Evolutionary conservation across 2,888 invertebrate species (phyloP).

Genomic region (Notodonta ziczac): DNA sequence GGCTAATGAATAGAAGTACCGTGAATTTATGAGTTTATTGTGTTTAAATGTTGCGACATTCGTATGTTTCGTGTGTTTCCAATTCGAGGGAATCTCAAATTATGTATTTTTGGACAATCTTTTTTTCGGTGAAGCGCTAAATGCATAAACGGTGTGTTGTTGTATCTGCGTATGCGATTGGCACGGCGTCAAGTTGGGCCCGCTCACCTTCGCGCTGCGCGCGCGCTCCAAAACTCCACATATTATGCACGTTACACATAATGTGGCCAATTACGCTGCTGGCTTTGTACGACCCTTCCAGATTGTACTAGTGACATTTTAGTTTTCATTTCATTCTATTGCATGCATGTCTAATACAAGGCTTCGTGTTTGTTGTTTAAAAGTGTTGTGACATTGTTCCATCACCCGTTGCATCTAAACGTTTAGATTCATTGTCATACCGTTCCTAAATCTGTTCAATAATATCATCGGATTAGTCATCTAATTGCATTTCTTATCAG

Average conservation of each 20-base stretch:
- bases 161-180: constrained; percentile 63
- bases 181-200: constrained; percentile 68
- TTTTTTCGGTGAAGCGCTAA: constrained; percentile 24
- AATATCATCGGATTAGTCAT: neutral
- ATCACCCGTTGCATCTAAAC: neutral
- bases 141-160: constrained; percentile 41
- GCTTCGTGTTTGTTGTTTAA: no score
- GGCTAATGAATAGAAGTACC: constrained; percentile 43
- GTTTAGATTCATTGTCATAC: neutral
- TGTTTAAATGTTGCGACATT: constrained; percentile 21
- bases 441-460: neutral
- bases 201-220: constrained; percentile 70
- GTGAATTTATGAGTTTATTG: constrained; percentile 34
- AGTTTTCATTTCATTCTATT: neutral
- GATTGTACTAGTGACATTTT: constrained; percentile 12
- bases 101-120: constrained; percentile 14
- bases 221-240: constrained; percentile 42
- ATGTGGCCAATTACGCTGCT: constrained; percentile 28
- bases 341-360: no score
- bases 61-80: neutral
- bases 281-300: constrained; percentile 32
- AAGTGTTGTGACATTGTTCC: no score
- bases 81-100: constrained; percentile 15
- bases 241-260: constrained; percentile 26
- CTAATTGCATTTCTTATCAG: neutral